These are phyloP conservation scores for Drosophila nikananu DNA, from an alignment of 1,140 invertebrate species.

Conservation along the genomic window DNA sequence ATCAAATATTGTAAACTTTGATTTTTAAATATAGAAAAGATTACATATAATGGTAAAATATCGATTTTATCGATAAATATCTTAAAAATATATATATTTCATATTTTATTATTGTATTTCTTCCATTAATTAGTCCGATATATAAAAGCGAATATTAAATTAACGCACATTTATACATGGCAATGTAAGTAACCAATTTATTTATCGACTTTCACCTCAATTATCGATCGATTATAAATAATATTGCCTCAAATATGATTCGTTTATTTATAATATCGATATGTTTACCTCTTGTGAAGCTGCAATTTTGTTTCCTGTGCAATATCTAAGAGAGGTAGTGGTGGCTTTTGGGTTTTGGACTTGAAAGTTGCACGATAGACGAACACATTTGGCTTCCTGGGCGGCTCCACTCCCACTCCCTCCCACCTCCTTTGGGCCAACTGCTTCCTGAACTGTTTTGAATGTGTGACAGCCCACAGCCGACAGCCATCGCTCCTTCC, in stretches of 20 bases:
- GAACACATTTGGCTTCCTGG: constrained; percentile 78
- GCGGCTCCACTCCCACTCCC: constrained; percentile 9
- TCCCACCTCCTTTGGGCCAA: constrained; percentile 3
- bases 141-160: background rate
- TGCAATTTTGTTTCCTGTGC: background rate
- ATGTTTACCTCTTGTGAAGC: background rate
- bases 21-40: background rate
- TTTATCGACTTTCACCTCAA: background rate
- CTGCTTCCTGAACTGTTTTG: constrained; percentile 71
- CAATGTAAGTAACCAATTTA: background rate
- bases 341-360: constrained; percentile 46
- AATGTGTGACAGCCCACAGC: constrained; percentile 72
- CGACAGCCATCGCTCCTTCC: constrained; percentile 41
- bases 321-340: background rate
- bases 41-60: background rate
- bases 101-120: background rate
- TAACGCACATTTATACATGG: background rate
- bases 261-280: background rate
- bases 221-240: background rate
- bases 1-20: too few relatives aligned
- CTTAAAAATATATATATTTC: too few relatives aligned
- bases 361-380: constrained; percentile 66
- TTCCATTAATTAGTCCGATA: too few relatives aligned
- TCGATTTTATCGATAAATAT: background rate
- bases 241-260: background rate